Conservation (phyloP, 1,140 invertebrate species). For the Homarus americanus region DNA sequence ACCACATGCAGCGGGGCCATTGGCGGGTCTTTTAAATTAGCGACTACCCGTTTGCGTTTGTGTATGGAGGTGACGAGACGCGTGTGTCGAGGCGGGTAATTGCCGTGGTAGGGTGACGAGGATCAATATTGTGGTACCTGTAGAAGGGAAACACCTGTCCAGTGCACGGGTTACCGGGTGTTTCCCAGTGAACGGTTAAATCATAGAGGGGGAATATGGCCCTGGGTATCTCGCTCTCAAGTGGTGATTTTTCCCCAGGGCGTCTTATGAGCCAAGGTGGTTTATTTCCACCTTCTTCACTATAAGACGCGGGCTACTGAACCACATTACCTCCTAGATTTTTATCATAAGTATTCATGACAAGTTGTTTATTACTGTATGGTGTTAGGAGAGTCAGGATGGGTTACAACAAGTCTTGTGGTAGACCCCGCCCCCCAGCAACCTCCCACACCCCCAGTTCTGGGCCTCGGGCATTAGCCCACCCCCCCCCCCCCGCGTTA, state of each 20-base stretch:
- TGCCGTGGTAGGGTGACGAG: neutral
- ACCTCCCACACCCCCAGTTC: constrained; percentile 24
- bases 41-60: neutral
- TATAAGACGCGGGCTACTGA: neutral
- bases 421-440: neutral
- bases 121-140: constrained; percentile 38
- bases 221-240: constrained; percentile 7
- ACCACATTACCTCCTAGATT: too few relatives aligned
- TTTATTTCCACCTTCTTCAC: neutral
- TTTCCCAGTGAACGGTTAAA: constrained; percentile 48
- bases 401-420: neutral
- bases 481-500: neutral
- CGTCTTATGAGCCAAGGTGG: neutral
- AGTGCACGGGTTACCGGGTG: constrained; percentile 20
- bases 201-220: constrained; percentile 25
- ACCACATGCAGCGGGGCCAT: neutral
- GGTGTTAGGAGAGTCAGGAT: neutral
- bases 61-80: neutral
- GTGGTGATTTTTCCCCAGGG: neutral
- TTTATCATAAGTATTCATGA: neutral
- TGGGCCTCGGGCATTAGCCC: constrained; percentile 25
- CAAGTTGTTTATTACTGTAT: neutral
- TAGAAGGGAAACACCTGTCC: constrained; percentile 43
- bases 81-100: neutral
- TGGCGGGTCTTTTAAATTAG: constrained; percentile 36